Base-by-base conservation (phyloP, 2,888 invertebrate species). In the Epistrophe eligans region DNA sequence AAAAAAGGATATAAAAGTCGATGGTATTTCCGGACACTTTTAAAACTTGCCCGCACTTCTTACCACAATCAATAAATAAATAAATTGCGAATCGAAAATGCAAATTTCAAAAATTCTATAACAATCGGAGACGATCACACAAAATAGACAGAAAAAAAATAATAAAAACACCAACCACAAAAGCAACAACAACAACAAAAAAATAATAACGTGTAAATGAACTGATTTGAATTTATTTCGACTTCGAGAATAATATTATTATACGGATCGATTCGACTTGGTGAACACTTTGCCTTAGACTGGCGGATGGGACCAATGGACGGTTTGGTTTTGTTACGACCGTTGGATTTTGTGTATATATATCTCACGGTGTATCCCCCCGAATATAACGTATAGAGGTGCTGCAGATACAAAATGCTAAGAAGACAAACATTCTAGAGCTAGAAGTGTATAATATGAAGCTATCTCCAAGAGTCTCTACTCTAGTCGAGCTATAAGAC, bases 271-370 rank as follows among this genome's bases (percentile, higher is more conserved):
- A 83, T 72, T 82, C 83, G 79, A 87, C 87, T 83, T 76, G 87
- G 57, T 58, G 87, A 79, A 87, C 79, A 87, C 79, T 83, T 87
- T 79, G 83, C 71, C 76, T 79, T 71, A 79, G 87, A 87, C 87
- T 87, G 87, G 66, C 55, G 66, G 79, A 83, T 83, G 74, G 87
- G 48, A 71, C 79, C 83, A 83, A 50, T 87, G 83, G 79, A 60
- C 87, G 83, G 83, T 79, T 87, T 79, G 79, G 87, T 87, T 87
- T 87, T 87, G 87, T 83, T 87, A 87, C 83, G 76, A 76, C 60
- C 76, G 87, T 76, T 82, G 82, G 32, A 64, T 77, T 79, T 24
- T 24, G 24, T 24, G 71, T 70, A 50, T 71, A 55, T 79, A 52
- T 72, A 71, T 74, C 70, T 67, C 32, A 77, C 80, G 72, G 77